Base-by-base conservation (phyloP, 2,113 vertebrate genomes). In the Chlamydotis undulata region DNA sequence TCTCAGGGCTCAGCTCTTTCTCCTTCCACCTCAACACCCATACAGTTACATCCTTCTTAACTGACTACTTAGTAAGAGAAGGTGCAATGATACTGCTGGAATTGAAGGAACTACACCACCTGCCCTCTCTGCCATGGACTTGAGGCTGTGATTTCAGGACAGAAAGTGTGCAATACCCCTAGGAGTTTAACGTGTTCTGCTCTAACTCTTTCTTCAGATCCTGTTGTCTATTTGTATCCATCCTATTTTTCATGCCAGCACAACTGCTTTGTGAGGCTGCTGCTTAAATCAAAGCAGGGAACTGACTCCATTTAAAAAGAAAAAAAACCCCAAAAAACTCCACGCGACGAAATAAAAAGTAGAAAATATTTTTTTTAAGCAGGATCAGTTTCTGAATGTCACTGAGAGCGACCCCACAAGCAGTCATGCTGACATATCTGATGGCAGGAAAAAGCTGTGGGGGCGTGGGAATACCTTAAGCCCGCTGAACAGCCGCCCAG, bases 401-500 rank as follows among this genome's bases (percentile, higher is more conserved):
- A 82, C 33, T 28, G 95, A 52, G 39, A 96, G 74, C 64, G 77
- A 97, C 95, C 93, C 83, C 96, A 93, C 94, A 93, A 86, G 88
- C 90, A 95, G 91, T 69, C 89, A 59, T 26, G 89, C 95, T 94
- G 94, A 94, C 93, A 96, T 96, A 93, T 94, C 93, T 89, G 93
- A 97, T 93, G 94, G 96, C 95, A 96, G 95, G 84, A 68, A 95
- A 85, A 92, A 89, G 89, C 96, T 95, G 91, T 79, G 89, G 89
- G 96, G 94, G 94, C 96, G 96, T 97, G 96, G 96, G 96, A 97
- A 97, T 87, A 97, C 94, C 96, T 97, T 95, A 29, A 84, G 41
- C 91, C 79, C 1, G 28, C 87, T 89, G 87, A 91, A 65, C 82
- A 80, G 84, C 90, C 59, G 19, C 90, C 67, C 93, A 91, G 78